A percentile compares a stretch with the other conserved stretches of the same genome.
These are phyloP conservation scores for Eupithecia tripunctaria DNA, from an alignment of 2,888 invertebrate species.

Conservation along the genomic window DNA sequence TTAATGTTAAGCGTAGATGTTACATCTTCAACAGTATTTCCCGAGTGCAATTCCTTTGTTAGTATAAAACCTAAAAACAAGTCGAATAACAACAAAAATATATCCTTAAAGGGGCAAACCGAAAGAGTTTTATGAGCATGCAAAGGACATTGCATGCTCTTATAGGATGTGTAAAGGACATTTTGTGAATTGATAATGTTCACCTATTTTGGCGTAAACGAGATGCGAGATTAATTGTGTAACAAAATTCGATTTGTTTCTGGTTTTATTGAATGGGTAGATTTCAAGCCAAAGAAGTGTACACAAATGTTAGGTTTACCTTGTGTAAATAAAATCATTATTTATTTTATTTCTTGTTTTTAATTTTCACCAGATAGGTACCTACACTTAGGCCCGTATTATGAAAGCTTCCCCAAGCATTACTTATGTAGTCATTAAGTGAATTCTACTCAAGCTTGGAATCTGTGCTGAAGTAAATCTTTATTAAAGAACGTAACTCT, in stretches of 20 bases:
- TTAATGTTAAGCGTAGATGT: slow-evolving; percentile 58
- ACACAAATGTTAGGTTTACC: slow-evolving; percentile 64
- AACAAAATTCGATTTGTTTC: slow-evolving; percentile 42
- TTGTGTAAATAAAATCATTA: slow-evolving; percentile 69
- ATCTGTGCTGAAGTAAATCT: no score
- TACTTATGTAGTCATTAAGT: no score
- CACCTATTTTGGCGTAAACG: not conserved
- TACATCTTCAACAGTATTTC: slow-evolving; percentile 70
- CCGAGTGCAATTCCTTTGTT: slow-evolving; percentile 72
- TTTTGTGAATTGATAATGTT: not conserved
- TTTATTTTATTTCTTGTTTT: slow-evolving; percentile 58
- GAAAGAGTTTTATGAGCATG: not conserved
- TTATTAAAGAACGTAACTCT: no score
- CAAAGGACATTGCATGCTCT: no score
- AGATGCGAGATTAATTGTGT: not conserved
- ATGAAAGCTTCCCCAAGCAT: no score
- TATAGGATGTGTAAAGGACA: not conserved
- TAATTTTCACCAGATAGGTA: slow-evolving; percentile 15
- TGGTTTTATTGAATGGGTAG: slow-evolving; percentile 64
- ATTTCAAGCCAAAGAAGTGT: slow-evolving; percentile 80
- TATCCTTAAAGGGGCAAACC: not conserved
- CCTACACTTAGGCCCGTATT: no score
- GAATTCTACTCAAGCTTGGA: no score
- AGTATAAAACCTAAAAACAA: slow-evolving; percentile 19
- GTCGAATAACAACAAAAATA: slow-evolving; percentile 9